Evolutionary conservation across 2,888 invertebrate species (phyloP).

Genomic region (Noctua janthe): DNA sequence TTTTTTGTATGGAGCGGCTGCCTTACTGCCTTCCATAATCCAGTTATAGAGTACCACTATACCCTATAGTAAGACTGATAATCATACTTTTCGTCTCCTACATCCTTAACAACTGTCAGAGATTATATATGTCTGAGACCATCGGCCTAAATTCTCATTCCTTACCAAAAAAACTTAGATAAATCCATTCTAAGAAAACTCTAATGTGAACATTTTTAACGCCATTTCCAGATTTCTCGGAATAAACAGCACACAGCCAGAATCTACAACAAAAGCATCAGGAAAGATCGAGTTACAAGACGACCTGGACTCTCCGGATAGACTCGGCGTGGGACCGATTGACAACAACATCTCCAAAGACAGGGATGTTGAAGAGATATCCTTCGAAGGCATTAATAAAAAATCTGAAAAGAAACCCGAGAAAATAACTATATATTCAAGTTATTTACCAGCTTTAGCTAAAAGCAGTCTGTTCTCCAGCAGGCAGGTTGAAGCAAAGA

Average conservation of each 20-base stretch:
- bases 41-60: neutral
- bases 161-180: neutral
- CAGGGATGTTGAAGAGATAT: conserved; percentile 84
- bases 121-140: neutral
- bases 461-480: neutral
- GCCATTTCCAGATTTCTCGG: conserved; percentile 80
- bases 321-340: conserved; percentile 70
- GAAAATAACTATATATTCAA: conserved; percentile 80
- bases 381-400: conserved; percentile 72
- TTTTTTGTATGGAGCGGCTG: neutral
- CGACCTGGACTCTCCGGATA: conserved; percentile 72
- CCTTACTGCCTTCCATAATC: neutral
- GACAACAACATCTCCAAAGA: conserved; percentile 76
- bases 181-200: neutral
- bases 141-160: neutral
- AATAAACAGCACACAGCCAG: conserved; percentile 68
- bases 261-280: conserved; percentile 71
- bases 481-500: conserved; percentile 28
- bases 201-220: neutral
- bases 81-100: neutral
- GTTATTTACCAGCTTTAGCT: conserved; percentile 74
- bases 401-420: conserved; percentile 83
- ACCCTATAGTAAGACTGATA: neutral
- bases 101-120: neutral
- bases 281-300: conserved; percentile 78